Conservation (phyloP, 2,888 invertebrate species). For the Ormia ochracea region DNA sequence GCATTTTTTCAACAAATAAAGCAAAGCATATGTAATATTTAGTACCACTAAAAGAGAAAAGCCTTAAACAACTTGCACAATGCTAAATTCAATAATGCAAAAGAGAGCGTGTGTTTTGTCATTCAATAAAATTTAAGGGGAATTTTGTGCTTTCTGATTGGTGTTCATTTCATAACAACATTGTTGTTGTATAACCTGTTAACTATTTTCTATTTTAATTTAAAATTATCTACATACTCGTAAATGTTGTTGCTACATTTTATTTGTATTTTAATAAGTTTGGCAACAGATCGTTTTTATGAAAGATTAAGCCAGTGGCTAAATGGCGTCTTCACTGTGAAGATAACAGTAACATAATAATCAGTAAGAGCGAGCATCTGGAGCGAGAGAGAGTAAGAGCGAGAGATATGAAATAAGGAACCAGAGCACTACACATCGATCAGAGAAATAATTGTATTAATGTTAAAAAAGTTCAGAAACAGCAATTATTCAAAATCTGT, state of each 20-base stretch:
- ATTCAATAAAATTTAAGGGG: constrained; percentile 17
- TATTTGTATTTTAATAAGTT: constrained; percentile 15
- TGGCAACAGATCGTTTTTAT: constrained; percentile 44
- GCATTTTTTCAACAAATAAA: too few relatives aligned
- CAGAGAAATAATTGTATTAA: not conserved
- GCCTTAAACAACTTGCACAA: not conserved
- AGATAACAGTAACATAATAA: not conserved
- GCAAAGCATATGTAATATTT: not conserved
- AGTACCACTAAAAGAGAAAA: not conserved
- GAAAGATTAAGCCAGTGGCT: constrained; percentile 43
- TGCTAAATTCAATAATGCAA: not conserved
- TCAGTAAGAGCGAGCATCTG: too few relatives aligned
- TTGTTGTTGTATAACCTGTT: constrained; percentile 19
- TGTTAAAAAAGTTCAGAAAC: not conserved
- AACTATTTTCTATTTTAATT: constrained; percentile 29
- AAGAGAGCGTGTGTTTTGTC: not conserved
- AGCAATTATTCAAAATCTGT: constrained; percentile 52
- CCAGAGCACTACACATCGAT: too few relatives aligned
- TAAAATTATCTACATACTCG: constrained; percentile 11
- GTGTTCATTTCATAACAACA: constrained; percentile 30
- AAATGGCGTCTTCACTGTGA: constrained; percentile 35
- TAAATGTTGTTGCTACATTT: not conserved
- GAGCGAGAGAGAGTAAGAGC: not conserved
- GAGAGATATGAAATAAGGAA: not conserved
- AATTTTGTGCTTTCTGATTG: constrained; percentile 38